Evolutionary conservation across 2,113 vertebrate species (phyloP), one percentile per base, ranked within the genome.

Genomic region (Nothocercus julius): DNA sequence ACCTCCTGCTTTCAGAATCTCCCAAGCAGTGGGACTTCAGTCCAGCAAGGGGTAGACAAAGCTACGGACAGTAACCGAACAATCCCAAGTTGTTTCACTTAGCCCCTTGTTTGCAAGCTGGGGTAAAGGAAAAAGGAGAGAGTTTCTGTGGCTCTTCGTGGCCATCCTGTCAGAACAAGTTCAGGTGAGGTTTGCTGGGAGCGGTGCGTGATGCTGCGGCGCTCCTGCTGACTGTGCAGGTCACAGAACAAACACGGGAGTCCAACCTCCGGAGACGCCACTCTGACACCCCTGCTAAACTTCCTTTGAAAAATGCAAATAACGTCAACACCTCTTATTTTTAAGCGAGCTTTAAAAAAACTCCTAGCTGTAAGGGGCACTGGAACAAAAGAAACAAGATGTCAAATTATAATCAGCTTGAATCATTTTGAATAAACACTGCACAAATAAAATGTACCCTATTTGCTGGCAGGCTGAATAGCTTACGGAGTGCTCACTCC

Each of bases 351-450:
- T 59, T 82, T 70, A 90, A 91, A 88, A 83, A 47, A 73, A 32
- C 64, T 20, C 90, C 11, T 54, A 84, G 74, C 90, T 96, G 76
- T 82, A 96, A 90, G 74, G 75, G 85, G 91, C 82, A 94, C 76
- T 45, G 63, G 77, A 85, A 80, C 77, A 84, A 95, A 89, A 61
- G 79, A 91, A 97, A 93, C 36, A 80, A 72, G 74, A 74, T 69
- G 87, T 56, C 82, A 87, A 91, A 94, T 79, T 95, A 89, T 34
- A 74, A 96, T 82, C 89, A 92, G 92, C 87, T 91, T 90, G 92
- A 95, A 88, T 81, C 1, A 72, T 82, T 92, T 92, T 47, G 82
- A 88, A 89, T 38, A 90, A 95, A 92, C 77, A 90, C 69, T 0
- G 3, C 87, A 67, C 77, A 87, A 94, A 79, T 82, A 87, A 92